Evolutionary conservation across 2,888 invertebrate species (phyloP), one percentile per base, ranked within the genome.

Genomic region (Melanophora roralis): DNA sequence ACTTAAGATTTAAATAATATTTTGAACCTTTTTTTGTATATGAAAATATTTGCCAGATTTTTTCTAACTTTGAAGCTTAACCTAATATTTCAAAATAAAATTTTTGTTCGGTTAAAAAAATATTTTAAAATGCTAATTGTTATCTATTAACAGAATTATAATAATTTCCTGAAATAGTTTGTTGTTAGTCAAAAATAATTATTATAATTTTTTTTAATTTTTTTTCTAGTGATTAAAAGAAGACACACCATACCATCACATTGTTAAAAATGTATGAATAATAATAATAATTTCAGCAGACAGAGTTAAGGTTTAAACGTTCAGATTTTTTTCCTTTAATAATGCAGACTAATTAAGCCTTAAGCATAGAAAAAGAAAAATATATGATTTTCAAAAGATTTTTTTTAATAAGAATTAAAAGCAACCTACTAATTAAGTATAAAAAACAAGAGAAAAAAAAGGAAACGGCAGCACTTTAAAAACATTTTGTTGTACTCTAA

Each of bases 271-370:
- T 32, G 23, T 59, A 8, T 38, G 6, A 16, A 27, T 23, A 21
- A 47, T 19, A 59, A 14, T 19, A 21, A 43, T 16, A 16, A 21
- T 45, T 45, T 53, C 19, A 59, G 32, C 65, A 43, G 51, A 57
- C 49, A 32, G 9, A 4, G 36, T 57, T 68, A 47, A 47, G 47
- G 23, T 19, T 59, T 14, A 68, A 75, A 60, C 36, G 53, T 75
- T 75, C 47, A 67, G 51, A 67, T 45, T 6, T 62, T 59, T 62
- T 65, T 21, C 57, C n/a, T 57, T 49, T 36, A 53, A 43, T 45
- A 45, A 57, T 14, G 49, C 76, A 77, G 76, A 77, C 76, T 77
- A 77, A 77, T 77, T 77, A 77, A 68, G 76, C 76, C 76, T 71
- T 71, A 64, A 77, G 76, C 76, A 77, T 71, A 71, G 69, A 77